Evolutionary conservation across 37 sponge, comb jelly and placozoan species (phyloP), one percentile per base, ranked within the genome.

Genomic region (Beroe ovata): DNA sequence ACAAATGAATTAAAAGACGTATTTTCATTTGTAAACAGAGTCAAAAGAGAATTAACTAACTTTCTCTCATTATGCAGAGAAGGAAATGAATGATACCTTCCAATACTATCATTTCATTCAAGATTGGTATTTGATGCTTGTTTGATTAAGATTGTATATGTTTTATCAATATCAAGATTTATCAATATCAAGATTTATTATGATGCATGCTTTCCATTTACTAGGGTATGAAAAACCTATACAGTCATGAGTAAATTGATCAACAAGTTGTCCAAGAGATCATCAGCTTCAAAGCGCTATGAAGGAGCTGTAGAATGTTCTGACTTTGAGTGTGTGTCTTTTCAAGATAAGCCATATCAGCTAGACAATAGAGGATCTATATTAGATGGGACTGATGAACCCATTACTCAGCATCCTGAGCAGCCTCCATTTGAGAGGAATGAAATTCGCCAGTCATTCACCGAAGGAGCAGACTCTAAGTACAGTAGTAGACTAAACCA

Each of bases 261-360:
- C 36, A 77, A 54, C 84, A 42, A 42, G 4, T 29, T 77, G 3
- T 32, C 42, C 1, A 77, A 77, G 23, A 77, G 28, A 41, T 77
- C 84, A 36, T 77, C 84, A 19, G 26, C 84, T 1, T 42, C 42
- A n/a, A 77, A 42, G 54, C 20, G n/a, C 1, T 42, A 36, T 22
- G 84, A 77, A 54, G 84, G 84, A 32, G 84, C 84, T 42, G 54
- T 77, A 6, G 84, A 77, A 23, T 77, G 84, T 42, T 36, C 84
- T 21, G 84, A 77, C 25, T 77, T 77, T 36, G 84, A 77, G 22
- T 77, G 84, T 77, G 84, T 77, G 21, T 36, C 84, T 2, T 77
- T 77, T 29, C 84, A 77, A 77, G 84, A 77, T 35, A 77, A 77
- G 25, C 84, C 84, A 38, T 77, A 42, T 42, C 69, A 66, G 69